These are phyloP conservation scores for Danionella dracula DNA, from an alignment of 2,797 vertebrate species.

Conservation along the genomic window DNA sequence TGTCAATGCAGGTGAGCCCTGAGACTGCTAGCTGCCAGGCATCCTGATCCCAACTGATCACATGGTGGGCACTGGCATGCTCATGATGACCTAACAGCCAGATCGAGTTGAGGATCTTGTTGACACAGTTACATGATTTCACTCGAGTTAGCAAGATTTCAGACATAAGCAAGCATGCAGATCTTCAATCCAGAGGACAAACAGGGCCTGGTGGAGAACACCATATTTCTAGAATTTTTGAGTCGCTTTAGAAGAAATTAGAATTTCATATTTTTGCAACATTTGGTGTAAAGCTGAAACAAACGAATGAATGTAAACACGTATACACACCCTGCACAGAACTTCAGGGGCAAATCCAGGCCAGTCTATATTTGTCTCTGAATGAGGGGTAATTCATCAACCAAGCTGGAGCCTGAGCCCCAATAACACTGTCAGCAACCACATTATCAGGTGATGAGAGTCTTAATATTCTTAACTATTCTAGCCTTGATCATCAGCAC, in stretches of 20 bases:
- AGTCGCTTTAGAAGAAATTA: neutral
- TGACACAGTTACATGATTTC: constrained; percentile 11
- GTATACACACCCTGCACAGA: neutral
- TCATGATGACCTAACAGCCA: constrained; percentile 36
- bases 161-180: neutral
- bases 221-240: neutral
- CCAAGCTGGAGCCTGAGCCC: constrained; percentile 9
- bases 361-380: constrained; percentile 35
- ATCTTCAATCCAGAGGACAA: neutral
- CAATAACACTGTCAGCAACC: constrained; percentile 10
- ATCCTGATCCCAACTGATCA: neutral
- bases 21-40: neutral
- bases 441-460: neutral
- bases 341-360: neutral
- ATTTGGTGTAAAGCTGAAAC: neutral
- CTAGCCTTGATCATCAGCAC: neutral
- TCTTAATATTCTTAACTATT: neutral
- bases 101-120: constrained; percentile 35
- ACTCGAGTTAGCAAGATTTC: constrained; percentile 8
- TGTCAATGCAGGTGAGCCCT: constrained; percentile 1
- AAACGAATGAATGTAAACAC: neutral
- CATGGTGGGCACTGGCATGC: constrained; percentile 27
- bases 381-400: constrained; percentile 21
- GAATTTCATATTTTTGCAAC: no score
- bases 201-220: neutral